Evolutionary conservation across 2,113 vertebrate genomes (phyloP), one percentile per base, ranked within the genome.

Genomic region (Oreochromis niloticus): DNA sequence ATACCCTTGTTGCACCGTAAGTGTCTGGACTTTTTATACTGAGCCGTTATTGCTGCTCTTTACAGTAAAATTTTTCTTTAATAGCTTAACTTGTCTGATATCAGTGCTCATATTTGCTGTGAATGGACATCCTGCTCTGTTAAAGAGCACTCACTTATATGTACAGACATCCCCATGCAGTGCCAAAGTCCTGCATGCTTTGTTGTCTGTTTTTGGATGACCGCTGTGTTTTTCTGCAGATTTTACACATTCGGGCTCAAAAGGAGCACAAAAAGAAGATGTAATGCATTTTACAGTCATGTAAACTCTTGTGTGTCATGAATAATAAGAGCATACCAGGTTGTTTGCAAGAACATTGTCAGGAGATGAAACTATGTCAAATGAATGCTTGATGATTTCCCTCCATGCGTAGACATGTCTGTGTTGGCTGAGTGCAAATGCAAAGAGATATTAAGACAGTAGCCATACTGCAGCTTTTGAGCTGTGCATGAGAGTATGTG

Each of bases 361-460:
- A 80, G 57, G 80, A 80, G 85, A 82, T 59, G 46, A 87, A 91
- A 83, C 32, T 88, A 84, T 90, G 91, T 16, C 7, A 73, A 84
- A 32, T 89, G 84, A 90, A 87, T 83, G 13, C 13, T 68, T 55
- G 63, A 80, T 1, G 8, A 57, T 68, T 80, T 10, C 16, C 50
- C 39, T 55, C 79, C 81, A 6, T 90, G 90, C 84, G 71, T 32
- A 83, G 93, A 94, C 88, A 85, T 93, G 91, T 86, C 88, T 43
- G 34, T 46, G 27, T 81, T 73, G 56, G 27, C 71, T 80, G 80
- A 75, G 80, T 85, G 71, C 79, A 86, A 88, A 84, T 83, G 56
- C 30, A 85, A 78, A 88, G 22, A 52, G 12, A 78, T 83, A 57
- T 87, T 73, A 79, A 86, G 52, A 59, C 75, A 57, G 39, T 11